Conservation (phyloP, 2,888 invertebrate species). For the Mellilla xanthometata region DNA sequence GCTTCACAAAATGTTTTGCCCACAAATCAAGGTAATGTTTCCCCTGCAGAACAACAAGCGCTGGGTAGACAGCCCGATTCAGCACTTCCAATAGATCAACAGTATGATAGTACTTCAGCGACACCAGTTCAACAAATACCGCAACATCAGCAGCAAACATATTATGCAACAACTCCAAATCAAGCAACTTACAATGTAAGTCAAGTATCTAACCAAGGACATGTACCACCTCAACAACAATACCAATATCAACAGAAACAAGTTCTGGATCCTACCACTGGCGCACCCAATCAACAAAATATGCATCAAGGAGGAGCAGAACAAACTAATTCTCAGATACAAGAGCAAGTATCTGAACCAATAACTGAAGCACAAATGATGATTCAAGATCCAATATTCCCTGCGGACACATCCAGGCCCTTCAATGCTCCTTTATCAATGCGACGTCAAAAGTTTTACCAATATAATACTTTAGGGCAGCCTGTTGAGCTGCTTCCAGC, state of each 20-base stretch:
- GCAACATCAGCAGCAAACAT: slow-evolving; percentile 13
- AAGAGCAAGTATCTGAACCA: slow-evolving; percentile 13
- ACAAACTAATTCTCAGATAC: slow-evolving; percentile 22
- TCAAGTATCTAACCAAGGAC: slow-evolving; percentile 32
- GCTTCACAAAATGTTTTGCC: slow-evolving; percentile 19
- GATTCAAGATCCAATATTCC: slow-evolving; percentile 58
- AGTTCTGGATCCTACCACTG: slow-evolving; percentile 39
- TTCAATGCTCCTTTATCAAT: slow-evolving; percentile 26
- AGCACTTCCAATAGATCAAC: slow-evolving; percentile 9
- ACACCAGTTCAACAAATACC: neutral
- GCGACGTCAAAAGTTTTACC: slow-evolving; percentile 34
- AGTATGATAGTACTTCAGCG: neutral
- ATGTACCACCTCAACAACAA: slow-evolving; percentile 30
- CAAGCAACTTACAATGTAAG: slow-evolving; percentile 42
- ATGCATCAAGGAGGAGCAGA: slow-evolving; percentile 32
- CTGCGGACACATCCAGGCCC: slow-evolving; percentile 50
- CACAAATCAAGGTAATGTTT: slow-evolving; percentile 14
- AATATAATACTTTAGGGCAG: slow-evolving; percentile 70
- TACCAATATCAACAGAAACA: slow-evolving; percentile 35
- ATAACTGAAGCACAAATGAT: slow-evolving; percentile 27
- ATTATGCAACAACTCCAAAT: slow-evolving; percentile 17
- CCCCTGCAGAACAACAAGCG: slow-evolving; percentile 8
- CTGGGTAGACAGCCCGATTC: slow-evolving; percentile 2
- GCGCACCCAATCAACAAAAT: slow-evolving; percentile 14
- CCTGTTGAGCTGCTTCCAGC: slow-evolving; percentile 61